Conservation (phyloP, 2,797 vertebrate species). For the Syngnathus acus region DNA sequence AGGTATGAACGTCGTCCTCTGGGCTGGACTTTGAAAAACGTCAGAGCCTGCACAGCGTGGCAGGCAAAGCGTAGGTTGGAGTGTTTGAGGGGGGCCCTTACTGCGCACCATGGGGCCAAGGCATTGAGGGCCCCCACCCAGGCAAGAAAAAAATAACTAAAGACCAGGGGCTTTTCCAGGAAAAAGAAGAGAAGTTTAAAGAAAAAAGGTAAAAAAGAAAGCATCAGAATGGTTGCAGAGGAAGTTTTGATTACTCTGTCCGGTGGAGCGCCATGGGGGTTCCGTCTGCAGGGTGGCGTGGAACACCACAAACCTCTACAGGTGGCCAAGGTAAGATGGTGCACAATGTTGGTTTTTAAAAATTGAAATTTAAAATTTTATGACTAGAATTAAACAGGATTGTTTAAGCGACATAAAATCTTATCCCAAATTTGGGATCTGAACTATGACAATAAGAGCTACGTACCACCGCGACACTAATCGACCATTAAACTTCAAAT, state of each 20-base stretch:
- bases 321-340: constrained; percentile 89
- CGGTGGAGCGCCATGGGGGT: constrained; percentile 96
- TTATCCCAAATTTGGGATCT: constrained; percentile 19
- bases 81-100: constrained; percentile 57
- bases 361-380: constrained; percentile 13
- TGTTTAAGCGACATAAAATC: neutral
- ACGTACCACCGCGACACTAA: neutral
- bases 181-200: constrained; percentile 25
- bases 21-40: constrained; percentile 44
- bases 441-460: constrained; percentile 28
- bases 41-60: constrained; percentile 44
- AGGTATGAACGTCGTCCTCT: constrained; percentile 47
- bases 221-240: constrained; percentile 81
- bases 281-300: constrained; percentile 91
- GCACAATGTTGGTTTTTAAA: constrained; percentile 1
- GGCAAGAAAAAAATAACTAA: constrained; percentile 23
- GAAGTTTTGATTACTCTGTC: constrained; percentile 86
- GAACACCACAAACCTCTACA: constrained; percentile 92
- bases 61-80: constrained; percentile 48
- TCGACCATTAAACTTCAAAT: constrained; percentile 45
- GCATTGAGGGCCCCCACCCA: constrained; percentile 51
- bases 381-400: constrained; percentile 4
- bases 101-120: constrained; percentile 57
- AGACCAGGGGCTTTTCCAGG: constrained; percentile 22
- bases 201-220: constrained; percentile 21